Conservation (phyloP, 2,797 vertebrate species). For the Amblyopsis hoosieri region DNA sequence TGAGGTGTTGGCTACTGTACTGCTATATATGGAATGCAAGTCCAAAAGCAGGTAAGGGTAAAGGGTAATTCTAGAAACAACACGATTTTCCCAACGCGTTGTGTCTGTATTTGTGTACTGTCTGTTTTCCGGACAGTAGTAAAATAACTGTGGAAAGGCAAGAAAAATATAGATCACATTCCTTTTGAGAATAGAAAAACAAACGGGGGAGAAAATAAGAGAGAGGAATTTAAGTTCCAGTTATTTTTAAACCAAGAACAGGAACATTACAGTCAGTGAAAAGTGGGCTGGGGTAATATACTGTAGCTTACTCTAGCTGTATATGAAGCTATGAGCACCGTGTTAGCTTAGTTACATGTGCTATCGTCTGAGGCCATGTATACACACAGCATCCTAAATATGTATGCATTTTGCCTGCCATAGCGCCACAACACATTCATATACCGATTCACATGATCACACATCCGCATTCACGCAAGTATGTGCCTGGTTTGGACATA, state of each 20-base stretch:
- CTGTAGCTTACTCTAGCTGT: no score
- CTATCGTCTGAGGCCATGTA: not conserved
- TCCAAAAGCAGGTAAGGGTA: no score
- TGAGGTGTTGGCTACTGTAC: no score
- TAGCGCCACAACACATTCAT: not conserved
- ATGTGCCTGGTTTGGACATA: slow-evolving; percentile 16
- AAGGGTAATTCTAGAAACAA: no score
- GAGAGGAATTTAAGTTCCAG: slow-evolving; percentile 65
- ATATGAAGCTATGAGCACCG: no score
- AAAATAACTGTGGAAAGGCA: slow-evolving; percentile 9
- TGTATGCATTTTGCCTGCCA: not conserved
- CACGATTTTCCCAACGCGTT: not conserved
- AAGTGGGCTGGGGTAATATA: no score
- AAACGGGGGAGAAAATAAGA: slow-evolving; percentile 37
- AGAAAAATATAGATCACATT: slow-evolving; percentile 35
- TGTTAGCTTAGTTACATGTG: not conserved
- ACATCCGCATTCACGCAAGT: slow-evolving; percentile 18
- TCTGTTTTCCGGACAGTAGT: not conserved
- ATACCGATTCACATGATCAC: not conserved
- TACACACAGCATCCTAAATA: slow-evolving; percentile 17
- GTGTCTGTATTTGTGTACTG: slow-evolving; percentile 1
- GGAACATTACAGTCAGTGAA: slow-evolving; percentile 55
- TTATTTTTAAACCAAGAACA: slow-evolving; percentile 80
- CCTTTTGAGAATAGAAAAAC: slow-evolving; percentile 63
- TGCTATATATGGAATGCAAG: no score